phyloP scores from a whole-genome alignment of 2,797 vertebrate species.

The Aratinga solstitialis region DNA sequence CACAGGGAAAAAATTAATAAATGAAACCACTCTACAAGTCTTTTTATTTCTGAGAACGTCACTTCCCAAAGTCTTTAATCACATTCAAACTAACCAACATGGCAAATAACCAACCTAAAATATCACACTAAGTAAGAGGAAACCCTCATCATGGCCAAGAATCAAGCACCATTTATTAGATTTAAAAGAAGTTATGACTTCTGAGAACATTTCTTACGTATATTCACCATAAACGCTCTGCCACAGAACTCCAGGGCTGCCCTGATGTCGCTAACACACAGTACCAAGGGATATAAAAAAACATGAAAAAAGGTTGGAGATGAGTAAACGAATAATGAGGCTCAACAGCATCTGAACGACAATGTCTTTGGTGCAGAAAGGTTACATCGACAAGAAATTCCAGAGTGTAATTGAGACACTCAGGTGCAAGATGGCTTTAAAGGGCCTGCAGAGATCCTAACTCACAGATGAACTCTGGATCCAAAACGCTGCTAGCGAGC shows the following conservation, averaged over 20 bases:
- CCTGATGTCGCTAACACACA: neutral
- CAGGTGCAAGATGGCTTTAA: neutral
- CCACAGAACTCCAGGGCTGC: neutral
- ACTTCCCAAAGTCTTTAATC: neutral
- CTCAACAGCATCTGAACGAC: neutral
- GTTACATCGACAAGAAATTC: neutral
- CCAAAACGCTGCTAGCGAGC: neutral
- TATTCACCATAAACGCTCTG: neutral
- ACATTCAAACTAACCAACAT: neutral
- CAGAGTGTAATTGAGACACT: neutral
- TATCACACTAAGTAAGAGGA: rapidly evolving
- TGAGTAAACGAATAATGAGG: neutral
- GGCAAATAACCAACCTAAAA: neutral
- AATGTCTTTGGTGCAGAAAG: neutral
- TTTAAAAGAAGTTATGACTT: neutral
- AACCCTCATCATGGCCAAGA: neutral
- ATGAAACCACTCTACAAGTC: neutral
- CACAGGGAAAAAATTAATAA: rapidly evolving
- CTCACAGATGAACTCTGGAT: neutral
- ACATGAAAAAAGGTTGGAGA: neutral
- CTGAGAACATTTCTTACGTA: neutral
- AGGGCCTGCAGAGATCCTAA: neutral
- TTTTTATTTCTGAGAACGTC: neutral
- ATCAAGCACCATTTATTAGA: neutral
- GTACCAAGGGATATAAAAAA: neutral